Base-by-base conservation (phyloP, 2,888 invertebrate species). In the Sinodicranocentrus sp. region DNA sequence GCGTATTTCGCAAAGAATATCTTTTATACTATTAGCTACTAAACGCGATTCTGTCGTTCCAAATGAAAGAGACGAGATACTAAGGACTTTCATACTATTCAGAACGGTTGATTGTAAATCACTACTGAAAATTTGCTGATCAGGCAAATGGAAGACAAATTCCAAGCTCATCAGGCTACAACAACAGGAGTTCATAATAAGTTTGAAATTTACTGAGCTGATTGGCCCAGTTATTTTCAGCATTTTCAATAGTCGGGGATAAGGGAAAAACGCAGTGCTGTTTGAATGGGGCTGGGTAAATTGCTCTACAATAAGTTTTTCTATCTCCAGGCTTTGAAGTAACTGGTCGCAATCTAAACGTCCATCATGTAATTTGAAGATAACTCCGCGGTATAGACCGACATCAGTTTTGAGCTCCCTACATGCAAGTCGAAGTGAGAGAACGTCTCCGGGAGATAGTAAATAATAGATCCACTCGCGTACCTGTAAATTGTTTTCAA, bases 181-280 rank as follows among this genome's bases (percentile, higher is more conserved):
- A n/a, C n/a, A n/a, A n/a, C n/a, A n/a, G n/a, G n/a, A n/a, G n/a
- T n/a, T n/a, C n/a, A n/a, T n/a, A n/a, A n/a, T n/a, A 57, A 65
- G 75, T 25, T 68, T 63, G 10, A 84, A 79, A 57, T 86, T 84
- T 0, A 19, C 52, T 0, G 43, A 5, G 8, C 65, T 61, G 5
- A 86, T 77, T 10, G 65, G 76, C 21, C 86, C 86, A 6, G 71
- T 67, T 8, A 86, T 63, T 15, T 77, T 23, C 13, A 86, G 39
- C 21, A 76, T 75, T 65, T 72, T 79, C 15, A 85, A 68, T 0
- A 86, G 77, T 5, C 80, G 57, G 0, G 84, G 86, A 44, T 59
- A 63, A 2, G 73, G 79, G 19, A 86, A 19, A 0, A 77, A 21
- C 2, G 43, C 19, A 15, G 44, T 10, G 5, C 61, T 59, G 8